A percentile compares a stretch with the other conserved stretches of the same genome.
Conservation (phyloP, 92 coral and sea anemone genomes). For the Epizoanthus ramosus region DNA sequence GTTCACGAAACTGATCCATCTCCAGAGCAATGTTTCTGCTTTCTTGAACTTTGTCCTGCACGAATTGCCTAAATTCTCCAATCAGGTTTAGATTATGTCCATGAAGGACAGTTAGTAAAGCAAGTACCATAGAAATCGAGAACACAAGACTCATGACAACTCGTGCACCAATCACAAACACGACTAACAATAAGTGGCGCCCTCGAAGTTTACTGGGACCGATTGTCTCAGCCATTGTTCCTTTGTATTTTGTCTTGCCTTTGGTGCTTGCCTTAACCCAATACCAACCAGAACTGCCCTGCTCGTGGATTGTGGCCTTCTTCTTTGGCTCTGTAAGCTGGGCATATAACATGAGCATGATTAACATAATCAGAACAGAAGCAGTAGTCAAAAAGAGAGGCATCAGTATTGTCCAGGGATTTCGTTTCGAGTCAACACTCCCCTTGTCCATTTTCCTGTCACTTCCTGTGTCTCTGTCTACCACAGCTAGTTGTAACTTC, state of each 20-base stretch:
- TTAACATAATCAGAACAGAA: slow-evolving; percentile 49
- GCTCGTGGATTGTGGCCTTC: slow-evolving; percentile 7
- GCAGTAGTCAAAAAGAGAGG: slow-evolving; percentile 66
- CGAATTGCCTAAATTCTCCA: slow-evolving; percentile 57
- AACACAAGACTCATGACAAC: slow-evolving; percentile 64
- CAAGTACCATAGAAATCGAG: slow-evolving; percentile 69
- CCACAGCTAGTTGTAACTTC: slow-evolving; percentile 65
- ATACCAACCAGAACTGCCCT: slow-evolving; percentile 25
- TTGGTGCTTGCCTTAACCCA: slow-evolving; percentile 49
- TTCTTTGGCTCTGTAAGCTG: slow-evolving; percentile 47
- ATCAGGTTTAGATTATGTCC: slow-evolving; percentile 60
- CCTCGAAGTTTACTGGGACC: slow-evolving; percentile 64
- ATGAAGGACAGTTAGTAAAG: slow-evolving; percentile 67
- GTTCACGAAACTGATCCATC: slow-evolving; percentile 82
- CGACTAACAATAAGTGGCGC: slow-evolving; percentile 71
- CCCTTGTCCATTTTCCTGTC: slow-evolving; percentile 11
- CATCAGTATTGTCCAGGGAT: slow-evolving; percentile 55
- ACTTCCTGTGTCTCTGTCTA: slow-evolving; percentile 40
- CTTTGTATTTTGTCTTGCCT: neutral
- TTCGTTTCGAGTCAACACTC: slow-evolving; percentile 34
- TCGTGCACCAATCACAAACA: slow-evolving; percentile 56
- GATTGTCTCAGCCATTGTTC: neutral
- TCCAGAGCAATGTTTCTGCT: slow-evolving; percentile 54
- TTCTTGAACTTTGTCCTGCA: slow-evolving; percentile 56
- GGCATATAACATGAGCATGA: slow-evolving; percentile 63